Conservation (phyloP, 2,888 invertebrate species). For the Lomographa bimaculata region DNA sequence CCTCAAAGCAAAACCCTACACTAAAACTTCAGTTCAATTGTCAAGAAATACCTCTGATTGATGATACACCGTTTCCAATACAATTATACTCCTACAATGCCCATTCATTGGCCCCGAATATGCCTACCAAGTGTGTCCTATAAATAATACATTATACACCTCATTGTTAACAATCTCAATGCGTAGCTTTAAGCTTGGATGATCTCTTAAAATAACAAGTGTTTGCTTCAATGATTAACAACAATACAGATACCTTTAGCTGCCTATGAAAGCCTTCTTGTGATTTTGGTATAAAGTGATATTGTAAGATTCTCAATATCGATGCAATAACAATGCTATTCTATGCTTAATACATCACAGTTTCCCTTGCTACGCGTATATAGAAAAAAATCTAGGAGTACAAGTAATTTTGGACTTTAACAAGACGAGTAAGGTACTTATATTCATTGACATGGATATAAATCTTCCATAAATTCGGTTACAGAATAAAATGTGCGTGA, state of each 20-base stretch:
- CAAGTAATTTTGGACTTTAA: no score
- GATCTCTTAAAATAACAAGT: constrained; percentile 85
- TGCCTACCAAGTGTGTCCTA: constrained; percentile 79
- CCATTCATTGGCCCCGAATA: constrained; percentile 61
- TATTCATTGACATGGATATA: no score
- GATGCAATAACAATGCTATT: constrained; percentile 20
- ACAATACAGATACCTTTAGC: constrained; percentile 80
- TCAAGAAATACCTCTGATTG: constrained; percentile 65
- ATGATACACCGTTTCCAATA: constrained; percentile 59
- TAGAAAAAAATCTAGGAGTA: background rate
- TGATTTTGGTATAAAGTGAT: constrained; percentile 40
- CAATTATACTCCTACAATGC: constrained; percentile 55
- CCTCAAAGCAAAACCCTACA: constrained; percentile 38
- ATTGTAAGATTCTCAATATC: constrained; percentile 11
- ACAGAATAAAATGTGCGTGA: constrained; percentile 78
- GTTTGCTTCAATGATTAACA: constrained; percentile 84
- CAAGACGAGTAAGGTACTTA: no score
- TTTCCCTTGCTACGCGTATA: constrained; percentile 16
- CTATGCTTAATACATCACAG: background rate
- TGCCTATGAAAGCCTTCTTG: constrained; percentile 75
- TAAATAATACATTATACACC: constrained; percentile 82
- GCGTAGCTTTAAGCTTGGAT: constrained; percentile 79
- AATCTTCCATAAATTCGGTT: constrained; percentile 50
- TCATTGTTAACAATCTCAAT: constrained; percentile 71
- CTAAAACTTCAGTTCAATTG: constrained; percentile 60